A percentile compares a stretch with the other conserved stretches of the same genome.
Evolutionary conservation across 2,797 vertebrate species (phyloP).

Genomic region (Falco peregrinus): DNA sequence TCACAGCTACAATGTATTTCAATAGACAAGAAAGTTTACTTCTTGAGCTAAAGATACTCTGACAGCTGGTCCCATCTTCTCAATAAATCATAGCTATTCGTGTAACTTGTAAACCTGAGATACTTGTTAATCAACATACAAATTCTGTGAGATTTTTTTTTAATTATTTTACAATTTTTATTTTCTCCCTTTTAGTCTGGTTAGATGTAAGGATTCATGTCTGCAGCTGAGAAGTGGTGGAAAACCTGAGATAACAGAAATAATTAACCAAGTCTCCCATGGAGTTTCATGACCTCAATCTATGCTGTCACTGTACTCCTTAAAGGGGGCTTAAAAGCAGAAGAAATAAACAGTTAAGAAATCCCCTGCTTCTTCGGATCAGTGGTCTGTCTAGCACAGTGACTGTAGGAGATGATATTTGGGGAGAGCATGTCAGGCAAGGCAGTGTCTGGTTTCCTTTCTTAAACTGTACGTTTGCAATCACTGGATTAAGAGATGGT

Average conservation of each 20-base stretch:
- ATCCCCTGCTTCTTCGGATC: not conserved
- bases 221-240: not conserved
- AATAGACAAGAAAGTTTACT: not conserved
- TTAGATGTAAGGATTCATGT: not conserved
- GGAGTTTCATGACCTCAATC: not conserved
- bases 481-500: not conserved
- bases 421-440: accelerated
- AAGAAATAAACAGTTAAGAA: not conserved
- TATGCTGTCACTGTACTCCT: not conserved
- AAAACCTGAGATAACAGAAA: not conserved
- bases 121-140: not conserved
- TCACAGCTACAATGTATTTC: not conserved
- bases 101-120: not conserved
- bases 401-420: accelerated
- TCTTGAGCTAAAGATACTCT: not conserved
- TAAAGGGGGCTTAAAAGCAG: not conserved
- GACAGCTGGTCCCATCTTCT: not conserved
- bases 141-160: not conserved
- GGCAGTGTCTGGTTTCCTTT: not conserved
- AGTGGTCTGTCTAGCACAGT: not conserved
- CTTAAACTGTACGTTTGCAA: not conserved
- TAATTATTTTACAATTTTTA: not conserved
- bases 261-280: accelerated
- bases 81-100: not conserved
- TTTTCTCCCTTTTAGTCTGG: not conserved